Base-by-base conservation (phyloP, 2,113 vertebrate species). In the Indicator indicator region DNA sequence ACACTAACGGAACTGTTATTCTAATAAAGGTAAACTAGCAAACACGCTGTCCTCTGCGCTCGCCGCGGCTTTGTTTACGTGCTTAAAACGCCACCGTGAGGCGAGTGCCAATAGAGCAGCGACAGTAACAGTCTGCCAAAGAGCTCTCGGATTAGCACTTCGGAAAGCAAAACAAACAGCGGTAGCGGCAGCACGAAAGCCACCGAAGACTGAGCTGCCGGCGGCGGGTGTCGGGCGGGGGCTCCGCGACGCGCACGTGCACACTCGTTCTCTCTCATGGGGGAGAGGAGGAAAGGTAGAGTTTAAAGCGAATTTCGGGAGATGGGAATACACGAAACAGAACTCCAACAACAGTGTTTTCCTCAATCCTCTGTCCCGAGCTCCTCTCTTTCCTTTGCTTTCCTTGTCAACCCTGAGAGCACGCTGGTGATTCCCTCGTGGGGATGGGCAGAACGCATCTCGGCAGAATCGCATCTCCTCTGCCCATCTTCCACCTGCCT, bases 71-170 rank as follows among this genome's bases (percentile, higher is more conserved):
- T 92, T 94, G 96, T 98, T 96, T 85, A 96, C 69, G 97, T 97
- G 97, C 97, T 94, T 97, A 44, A 97, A 94, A 96, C 98, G 98
- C 98, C 98, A 97, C 98, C 98, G 95, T 96, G 97, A 98, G 98
- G 98, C 95, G 83, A 93, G 54, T 19, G 40, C 32, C 28, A 38
- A 87, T 40, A 97, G 79, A 93, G 95, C 97, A 92, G 65, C 38
- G 58, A 60, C 33, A 62, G 86, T 80, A 9, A 3, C 48, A 58
- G 73, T 73, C 64, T 80, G 90, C 77, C 90, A 79, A 64, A 81
- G 55, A 89, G 95, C 76, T 88, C 78, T 88, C 71, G 95, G 93
- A 87, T 83, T 75, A 93, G 90, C 93, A 83, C 90, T 94, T 83
- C 6, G 69, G 82, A 30, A 79, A 82, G 86, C 80, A 70, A 70